A percentile compares a stretch with the other conserved stretches of the same genome.
These are phyloP conservation scores for Temnothorax unifasciatus DNA, from an alignment of 2,888 invertebrate genomes.

Conservation along the genomic window DNA sequence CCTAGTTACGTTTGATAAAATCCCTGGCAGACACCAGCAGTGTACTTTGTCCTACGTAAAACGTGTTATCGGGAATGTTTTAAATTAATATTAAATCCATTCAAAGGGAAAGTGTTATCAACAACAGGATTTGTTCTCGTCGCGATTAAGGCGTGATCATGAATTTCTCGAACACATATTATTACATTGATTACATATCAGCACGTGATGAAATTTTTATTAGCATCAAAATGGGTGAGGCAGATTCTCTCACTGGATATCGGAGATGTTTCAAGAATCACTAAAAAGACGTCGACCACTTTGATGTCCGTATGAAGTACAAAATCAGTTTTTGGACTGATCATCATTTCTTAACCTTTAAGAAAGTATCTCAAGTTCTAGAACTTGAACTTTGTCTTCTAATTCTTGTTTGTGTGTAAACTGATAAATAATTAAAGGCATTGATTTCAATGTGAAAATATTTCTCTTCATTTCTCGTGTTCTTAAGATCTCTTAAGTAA, in stretches of 20 bases:
- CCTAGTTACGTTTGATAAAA: conserved; percentile 25
- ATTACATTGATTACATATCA: neutral
- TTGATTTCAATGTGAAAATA: neutral
- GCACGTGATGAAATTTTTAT: neutral
- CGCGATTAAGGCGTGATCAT: neutral
- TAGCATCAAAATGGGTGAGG: neutral
- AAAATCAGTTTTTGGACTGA: conserved; percentile 4
- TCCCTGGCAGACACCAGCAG: neutral
- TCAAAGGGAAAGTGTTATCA: neutral
- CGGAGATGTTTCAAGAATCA: neutral
- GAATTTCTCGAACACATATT: conserved; percentile 15
- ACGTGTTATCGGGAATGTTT: neutral
- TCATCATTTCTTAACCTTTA: neutral
- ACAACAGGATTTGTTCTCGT: conserved; percentile 1
- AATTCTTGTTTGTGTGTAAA: neutral
- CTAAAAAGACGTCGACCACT: neutral
- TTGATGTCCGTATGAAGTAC: neutral
- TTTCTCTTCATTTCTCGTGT: conserved; percentile 2
- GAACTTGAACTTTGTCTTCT: neutral
- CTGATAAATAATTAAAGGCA: neutral
- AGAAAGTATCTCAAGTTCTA: neutral
- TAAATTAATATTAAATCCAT: conserved; percentile 23
- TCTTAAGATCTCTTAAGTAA: neutral
- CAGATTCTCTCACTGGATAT: neutral
- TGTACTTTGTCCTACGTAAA: neutral